Evolutionary conservation across 37 sponge, comb jelly and placozoan genomes (phyloP), one percentile per base, ranked within the genome.

Genomic region (Corticium candelabrum): DNA sequence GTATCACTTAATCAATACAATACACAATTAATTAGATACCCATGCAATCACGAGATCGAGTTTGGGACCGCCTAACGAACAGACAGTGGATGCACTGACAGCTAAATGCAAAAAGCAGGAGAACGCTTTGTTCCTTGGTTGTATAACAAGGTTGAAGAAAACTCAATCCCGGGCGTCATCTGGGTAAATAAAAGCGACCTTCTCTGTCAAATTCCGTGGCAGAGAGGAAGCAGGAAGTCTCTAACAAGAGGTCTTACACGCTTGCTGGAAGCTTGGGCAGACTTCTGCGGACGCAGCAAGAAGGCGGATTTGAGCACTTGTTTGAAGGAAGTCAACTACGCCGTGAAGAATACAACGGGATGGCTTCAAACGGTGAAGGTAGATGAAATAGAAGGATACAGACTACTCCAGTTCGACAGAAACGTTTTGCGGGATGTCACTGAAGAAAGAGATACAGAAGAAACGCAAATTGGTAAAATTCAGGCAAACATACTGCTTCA

Each of bases 241-340:
- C n/a, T n/a, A n/a, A n/a, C n/a, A n/a, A 91, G 85, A 73, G 73
- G 80, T 67, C 62, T 77, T 37, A 85, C 88, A 35, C 50, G 89
- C 74, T 41, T 95, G 3, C 91, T 91, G 81, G 82, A 93, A n/a
- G 90, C 86, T 39, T 95, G 96, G 96, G 96, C 96, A 29, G 77
- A 85, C 2, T 87, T 89, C 86, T 85, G 90, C 27, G 92, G 92
- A 67, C 15, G 15, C 41, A 40, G 85, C 1, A 76, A 87, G 29
- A 87, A 83, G 27, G 69, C 76, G 0, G 94, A 93, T 79, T 83
- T 85, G 2, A 93, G 90, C 2, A 83, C 80, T 4, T 93, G 94
- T 89, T 89, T 89, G 85, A 93, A 89, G 71, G 89, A 93, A 77
- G 89, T 93, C 41, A 84, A 90, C 34, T 93, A 90, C 81, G 94